phyloP scores from a whole-genome alignment of 1,140 invertebrate species.

The Lucilia sericata region DNA sequence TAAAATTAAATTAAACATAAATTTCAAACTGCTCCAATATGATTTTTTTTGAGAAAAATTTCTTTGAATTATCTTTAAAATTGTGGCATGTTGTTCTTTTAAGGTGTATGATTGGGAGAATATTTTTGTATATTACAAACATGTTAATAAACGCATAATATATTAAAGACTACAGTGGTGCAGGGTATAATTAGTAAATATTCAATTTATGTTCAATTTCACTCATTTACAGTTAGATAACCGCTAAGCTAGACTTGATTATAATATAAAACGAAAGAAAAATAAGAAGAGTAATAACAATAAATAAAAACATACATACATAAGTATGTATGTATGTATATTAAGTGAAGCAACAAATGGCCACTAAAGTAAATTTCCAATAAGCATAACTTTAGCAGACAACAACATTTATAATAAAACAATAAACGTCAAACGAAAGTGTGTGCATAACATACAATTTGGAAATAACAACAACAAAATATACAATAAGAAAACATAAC shows the following conservation, averaged over 20 bases:
- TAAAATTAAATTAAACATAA: no score
- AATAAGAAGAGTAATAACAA: neutral
- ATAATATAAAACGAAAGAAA: neutral
- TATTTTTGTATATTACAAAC: no score
- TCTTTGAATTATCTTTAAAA: no score
- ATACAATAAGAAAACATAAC: neutral
- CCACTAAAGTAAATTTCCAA: conserved; percentile 2
- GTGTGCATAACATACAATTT: neutral
- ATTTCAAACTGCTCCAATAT: no score
- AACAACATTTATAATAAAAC: neutral
- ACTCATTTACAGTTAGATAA: conserved; percentile 42
- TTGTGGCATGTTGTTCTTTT: no score
- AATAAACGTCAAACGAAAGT: conserved; percentile 36
- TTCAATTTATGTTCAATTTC: conserved; percentile 26
- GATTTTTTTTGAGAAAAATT: no score
- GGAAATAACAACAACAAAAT: neutral
- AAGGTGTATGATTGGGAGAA: no score
- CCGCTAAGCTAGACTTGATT: conserved; percentile 14
- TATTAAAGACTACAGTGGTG: no score
- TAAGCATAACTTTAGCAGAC: neutral
- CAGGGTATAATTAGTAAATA: no score
- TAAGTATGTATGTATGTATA: no score
- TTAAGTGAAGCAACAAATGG: conserved; percentile 38
- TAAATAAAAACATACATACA: neutral
- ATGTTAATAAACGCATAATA: no score